Evolutionary conservation across 2,888 invertebrate species (phyloP), one percentile per base, ranked within the genome.

Genomic region (Drosophila nigritarsus): DNA sequence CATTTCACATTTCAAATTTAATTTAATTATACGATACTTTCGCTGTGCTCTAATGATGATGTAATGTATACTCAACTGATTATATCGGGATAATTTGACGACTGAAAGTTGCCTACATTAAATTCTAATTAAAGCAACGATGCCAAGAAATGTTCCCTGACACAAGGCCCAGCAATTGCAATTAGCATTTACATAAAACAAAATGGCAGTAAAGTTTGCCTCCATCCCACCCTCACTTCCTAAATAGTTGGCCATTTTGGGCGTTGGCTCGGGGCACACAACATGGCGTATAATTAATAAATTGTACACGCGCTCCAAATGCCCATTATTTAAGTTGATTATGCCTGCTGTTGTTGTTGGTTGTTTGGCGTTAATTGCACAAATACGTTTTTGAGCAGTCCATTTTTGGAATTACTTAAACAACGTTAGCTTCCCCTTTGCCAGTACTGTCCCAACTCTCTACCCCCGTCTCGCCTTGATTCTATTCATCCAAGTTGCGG

Each of bases 281-380:
- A 89, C 87, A 66, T 82, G 87, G 87, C 89, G 85, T 89, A 87
- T 87, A 87, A 87, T 87, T 89, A 87, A 87, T 89, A 87, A 82
- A 71, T 68, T 75, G 74, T 89, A 73, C 82, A 89, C 87, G 84
- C 89, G 82, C 76, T 71, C 49, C 65, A 54, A 75, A 70, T 50
- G 73, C 65, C 71, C 79, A 79, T 79, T 78, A 78, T 78, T 78
- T 66, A 55, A 65, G 79, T 65, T 64, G 58, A 51, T 70, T 58
- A 42, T 66, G 42, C 38, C 48, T 63, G 51, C 18, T 63, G 50
- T 18, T 51, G 40, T 30, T 56, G 29, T 34, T 51, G 54, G 42
- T 24, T 24, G 24, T 45, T 68, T 67, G 84, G 82, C 89, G 85
- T 89, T 87, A 89, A 89, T 87, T 87, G 88, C 87, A 84, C 55